Evolutionary conservation across 1,140 invertebrate species (phyloP), one percentile per base, ranked within the genome.

Genomic region (Apis laboriosa): DNA sequence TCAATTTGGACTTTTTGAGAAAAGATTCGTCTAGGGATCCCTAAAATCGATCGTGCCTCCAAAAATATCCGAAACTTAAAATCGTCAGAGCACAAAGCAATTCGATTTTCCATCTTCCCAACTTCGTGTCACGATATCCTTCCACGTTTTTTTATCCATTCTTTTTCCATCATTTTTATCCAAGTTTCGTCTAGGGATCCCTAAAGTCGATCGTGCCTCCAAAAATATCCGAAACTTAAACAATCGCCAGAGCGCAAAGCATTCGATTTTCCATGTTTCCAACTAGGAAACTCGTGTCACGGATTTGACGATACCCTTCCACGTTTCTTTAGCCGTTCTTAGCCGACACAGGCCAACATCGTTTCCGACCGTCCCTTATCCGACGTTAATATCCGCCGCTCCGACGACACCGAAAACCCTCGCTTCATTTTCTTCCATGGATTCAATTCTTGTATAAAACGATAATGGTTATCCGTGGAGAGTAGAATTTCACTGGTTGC

Each of bases 401-500:
- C 24, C 34, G 64, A 19, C 66, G 66, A 49, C 66, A 49, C 66
- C 19, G 66, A 43, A 67, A 49, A 67, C 9, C 34, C 34, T 11
- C 66, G 34, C 4, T 67, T 67, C 66, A 49, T 49, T 21, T 49
- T 49, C 34, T 21, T 67, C 66, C 66, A 43, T 8, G 66, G 43
- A 67, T 9, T 11, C 9, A 19, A 19, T 34, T 51, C 77, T 60
- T 28, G 77, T 84, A 58, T 75, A 73, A 85, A 85, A 85, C 58
- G 70, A 55, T 77, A 64, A 82, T 85, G 84, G 63, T 56, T 73
- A 73, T 70, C 66, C 66, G 11, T 17, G 51, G 28, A 60, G 64
- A 84, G 67, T 76, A 49, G 73, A 68, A 75, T 79, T 70, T 79
- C 82, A 76, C 77, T 75, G 55, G 28, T 73, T 56, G 28, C 28